Conservation (phyloP, 2,888 invertebrate genomes). For the Dasypolia templi region DNA sequence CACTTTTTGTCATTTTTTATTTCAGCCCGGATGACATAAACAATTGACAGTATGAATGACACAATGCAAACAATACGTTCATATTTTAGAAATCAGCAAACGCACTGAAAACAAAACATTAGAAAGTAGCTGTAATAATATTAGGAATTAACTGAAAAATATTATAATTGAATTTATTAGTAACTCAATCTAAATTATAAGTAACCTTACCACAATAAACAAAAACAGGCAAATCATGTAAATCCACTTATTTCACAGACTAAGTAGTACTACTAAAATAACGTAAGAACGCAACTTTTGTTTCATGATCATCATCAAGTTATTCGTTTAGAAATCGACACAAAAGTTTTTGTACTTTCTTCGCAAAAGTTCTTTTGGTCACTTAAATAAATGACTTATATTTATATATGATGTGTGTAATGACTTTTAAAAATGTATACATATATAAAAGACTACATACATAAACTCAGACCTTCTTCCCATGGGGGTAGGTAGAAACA, state of each 20-base stretch:
- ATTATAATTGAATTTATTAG: neutral
- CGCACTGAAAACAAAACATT: neutral
- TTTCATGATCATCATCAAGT: neutral
- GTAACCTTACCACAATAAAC: neutral
- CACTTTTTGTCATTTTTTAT: constrained; percentile 58
- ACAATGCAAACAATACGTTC: constrained; percentile 44
- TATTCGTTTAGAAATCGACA: constrained; percentile 15
- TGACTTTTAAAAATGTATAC: too few species aligned
- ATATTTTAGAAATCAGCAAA: neutral
- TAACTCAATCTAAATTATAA: neutral
- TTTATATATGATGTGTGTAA: too few species aligned
- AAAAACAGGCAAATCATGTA: neutral
- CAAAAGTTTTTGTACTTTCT: too few species aligned
- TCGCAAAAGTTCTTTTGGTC: neutral
- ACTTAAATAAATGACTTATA: neutral
- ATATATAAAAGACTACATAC: too few species aligned
- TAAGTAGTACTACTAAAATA: too few species aligned
- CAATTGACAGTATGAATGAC: constrained; percentile 42
- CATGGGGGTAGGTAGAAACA: too few species aligned
- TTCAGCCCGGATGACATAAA: constrained; percentile 18
- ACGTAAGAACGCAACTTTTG: constrained; percentile 21
- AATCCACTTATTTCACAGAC: too few species aligned
- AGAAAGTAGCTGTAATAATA: too few species aligned
- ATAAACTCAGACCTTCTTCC: too few species aligned
- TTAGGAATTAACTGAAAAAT: neutral